phyloP scores from a whole-genome alignment of 2,888 invertebrate species.

The Xanthostigma xanthostigma region DNA sequence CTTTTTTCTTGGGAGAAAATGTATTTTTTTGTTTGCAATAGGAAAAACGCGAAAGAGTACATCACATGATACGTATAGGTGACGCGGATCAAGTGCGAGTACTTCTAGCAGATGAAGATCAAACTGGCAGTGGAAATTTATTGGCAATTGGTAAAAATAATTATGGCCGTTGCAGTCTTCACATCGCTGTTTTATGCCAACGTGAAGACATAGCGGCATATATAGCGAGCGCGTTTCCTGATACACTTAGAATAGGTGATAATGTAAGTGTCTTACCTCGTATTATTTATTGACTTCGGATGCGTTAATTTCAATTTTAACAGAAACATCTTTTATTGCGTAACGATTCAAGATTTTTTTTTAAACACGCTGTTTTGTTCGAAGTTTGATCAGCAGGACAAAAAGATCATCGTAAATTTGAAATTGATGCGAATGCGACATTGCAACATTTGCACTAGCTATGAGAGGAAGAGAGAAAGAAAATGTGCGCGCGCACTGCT shows the following conservation, averaged over 20 bases:
- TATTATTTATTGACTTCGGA: background rate
- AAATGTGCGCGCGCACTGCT: too few species aligned
- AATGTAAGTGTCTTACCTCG: slow-evolving; percentile 47
- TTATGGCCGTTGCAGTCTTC: slow-evolving; percentile 65
- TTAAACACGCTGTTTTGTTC: background rate
- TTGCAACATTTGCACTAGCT: too few species aligned
- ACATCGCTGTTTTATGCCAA: slow-evolving; percentile 74
- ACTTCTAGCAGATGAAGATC: slow-evolving; percentile 34
- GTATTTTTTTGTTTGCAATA: slow-evolving; percentile 21
- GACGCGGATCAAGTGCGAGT: slow-evolving; percentile 42
- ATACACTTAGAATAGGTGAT: slow-evolving; percentile 62
- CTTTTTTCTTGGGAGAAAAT: too few species aligned
- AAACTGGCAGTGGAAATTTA: slow-evolving; percentile 35
- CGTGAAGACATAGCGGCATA: slow-evolving; percentile 67
- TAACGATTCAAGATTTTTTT: too few species aligned
- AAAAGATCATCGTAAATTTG: too few species aligned
- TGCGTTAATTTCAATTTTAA: background rate
- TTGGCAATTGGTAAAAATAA: slow-evolving; percentile 47
- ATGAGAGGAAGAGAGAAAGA: too few species aligned
- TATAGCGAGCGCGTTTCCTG: slow-evolving; percentile 55
- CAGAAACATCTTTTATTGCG: background rate
- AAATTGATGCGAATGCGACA: too few species aligned
- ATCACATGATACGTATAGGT: slow-evolving; percentile 53
- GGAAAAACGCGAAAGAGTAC: slow-evolving; percentile 65
- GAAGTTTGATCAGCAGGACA: background rate